phyloP scores from a whole-genome alignment of 2,888 invertebrate species.

The Marasmarcha lunaedactyla region DNA sequence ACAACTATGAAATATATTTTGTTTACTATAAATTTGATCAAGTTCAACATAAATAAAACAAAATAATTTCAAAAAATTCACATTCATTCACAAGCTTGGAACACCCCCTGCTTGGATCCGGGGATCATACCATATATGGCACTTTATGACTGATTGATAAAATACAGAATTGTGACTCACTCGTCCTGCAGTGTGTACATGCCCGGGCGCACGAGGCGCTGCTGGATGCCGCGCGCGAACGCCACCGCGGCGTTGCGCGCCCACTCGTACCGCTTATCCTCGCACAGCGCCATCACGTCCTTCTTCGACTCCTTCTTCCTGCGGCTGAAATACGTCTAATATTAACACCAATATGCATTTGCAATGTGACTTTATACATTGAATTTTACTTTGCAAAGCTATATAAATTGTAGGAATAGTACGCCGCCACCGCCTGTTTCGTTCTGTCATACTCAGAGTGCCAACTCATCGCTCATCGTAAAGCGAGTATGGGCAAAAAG shows the following conservation, averaged over 20 bases:
- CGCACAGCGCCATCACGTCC: slow-evolving; percentile 34
- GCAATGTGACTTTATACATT: not conserved
- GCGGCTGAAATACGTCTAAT: not conserved
- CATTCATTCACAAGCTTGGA: too few relatives aligned
- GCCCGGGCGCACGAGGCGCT: slow-evolving; percentile 39
- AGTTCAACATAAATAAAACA: too few relatives aligned
- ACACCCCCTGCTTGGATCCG: too few relatives aligned
- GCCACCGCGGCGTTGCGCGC: slow-evolving; percentile 52
- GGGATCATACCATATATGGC: too few relatives aligned
- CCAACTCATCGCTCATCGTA: too few relatives aligned
- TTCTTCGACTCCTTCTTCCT: slow-evolving; percentile 34
- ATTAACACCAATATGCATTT: not conserved
- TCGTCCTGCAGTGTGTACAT: slow-evolving; percentile 41
- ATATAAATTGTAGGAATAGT: not conserved
- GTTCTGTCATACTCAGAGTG: slow-evolving; percentile 1
- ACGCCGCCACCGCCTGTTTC: slow-evolving; percentile 3
- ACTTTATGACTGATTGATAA: too few relatives aligned
- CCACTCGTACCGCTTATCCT: slow-evolving; percentile 44
- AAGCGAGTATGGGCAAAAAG: too few relatives aligned
- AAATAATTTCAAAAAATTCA: too few relatives aligned
- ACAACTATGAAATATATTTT: too few relatives aligned
- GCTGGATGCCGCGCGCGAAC: slow-evolving; percentile 50
- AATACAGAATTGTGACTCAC: too few relatives aligned
- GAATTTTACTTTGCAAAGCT: not conserved
- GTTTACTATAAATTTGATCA: too few relatives aligned